A percentile compares a stretch with the other conserved stretches of the same genome.
Evolutionary conservation across 2,888 invertebrate species (phyloP).

Genomic region (Cerceris rybyensis): DNA sequence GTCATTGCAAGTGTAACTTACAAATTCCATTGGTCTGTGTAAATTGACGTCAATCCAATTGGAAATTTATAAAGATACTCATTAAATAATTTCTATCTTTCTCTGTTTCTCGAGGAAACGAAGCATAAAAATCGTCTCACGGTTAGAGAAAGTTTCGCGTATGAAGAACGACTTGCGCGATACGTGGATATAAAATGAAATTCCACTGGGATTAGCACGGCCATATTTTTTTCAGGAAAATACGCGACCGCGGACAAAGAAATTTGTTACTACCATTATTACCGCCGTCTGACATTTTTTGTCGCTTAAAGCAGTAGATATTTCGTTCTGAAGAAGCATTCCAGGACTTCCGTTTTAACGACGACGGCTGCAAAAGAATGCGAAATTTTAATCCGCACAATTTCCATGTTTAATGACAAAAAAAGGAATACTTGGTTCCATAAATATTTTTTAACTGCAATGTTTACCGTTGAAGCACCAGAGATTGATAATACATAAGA

Average conservation of each 20-base stretch:
- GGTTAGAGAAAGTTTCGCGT: background rate
- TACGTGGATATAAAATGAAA: slow-evolving; percentile 26
- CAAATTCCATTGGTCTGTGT: no score
- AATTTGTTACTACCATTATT: slow-evolving; percentile 38
- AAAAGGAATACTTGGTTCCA: no score
- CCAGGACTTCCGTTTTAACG: slow-evolving; percentile 5
- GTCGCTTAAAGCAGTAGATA: slow-evolving; percentile 12
- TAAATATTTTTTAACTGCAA: background rate
- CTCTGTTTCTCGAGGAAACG: background rate
- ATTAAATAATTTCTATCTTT: no score
- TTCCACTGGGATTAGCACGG: slow-evolving; percentile 1
- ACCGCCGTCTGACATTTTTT: slow-evolving; percentile 41
- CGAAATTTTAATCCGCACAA: slow-evolving; percentile 48
- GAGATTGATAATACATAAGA: no score
- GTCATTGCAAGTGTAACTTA: no score
- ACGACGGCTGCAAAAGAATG: slow-evolving; percentile 17
- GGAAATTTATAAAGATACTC: no score
- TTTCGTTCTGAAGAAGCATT: slow-evolving; percentile 32
- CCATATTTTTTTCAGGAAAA: slow-evolving; percentile 13
- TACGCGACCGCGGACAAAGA: slow-evolving; percentile 17
- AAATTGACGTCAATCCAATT: no score
- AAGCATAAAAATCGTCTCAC: background rate
- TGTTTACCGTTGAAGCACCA: background rate
- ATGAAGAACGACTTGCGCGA: background rate
- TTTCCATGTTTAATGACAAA: slow-evolving; percentile 31